Base-by-base conservation (phyloP, 2,888 invertebrate species). In the Amphimallon solstitiale region DNA sequence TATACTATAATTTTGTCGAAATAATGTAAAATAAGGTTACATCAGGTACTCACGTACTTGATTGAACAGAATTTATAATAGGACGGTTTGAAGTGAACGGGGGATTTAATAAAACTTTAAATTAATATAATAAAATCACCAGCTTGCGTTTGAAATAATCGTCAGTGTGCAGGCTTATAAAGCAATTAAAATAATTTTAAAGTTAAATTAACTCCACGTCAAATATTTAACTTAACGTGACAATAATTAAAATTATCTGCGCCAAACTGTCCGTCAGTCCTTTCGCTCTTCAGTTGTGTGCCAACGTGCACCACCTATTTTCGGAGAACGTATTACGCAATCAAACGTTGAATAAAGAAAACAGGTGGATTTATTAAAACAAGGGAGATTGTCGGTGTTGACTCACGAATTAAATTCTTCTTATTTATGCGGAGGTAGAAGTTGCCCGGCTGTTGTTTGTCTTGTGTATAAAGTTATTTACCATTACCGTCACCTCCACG, bases 331-430 rank as follows among this genome's bases (percentile, higher is more conserved):
- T 38, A 40, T 37, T 62, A 23, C 40, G 14, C 38, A 37, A 49
- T 62, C 35, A 62, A 48, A 38, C 49, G 45, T 38, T 49, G 29
- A 62, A 62, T 62, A 62, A 51, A 21, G 62, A 62, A 49, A 62
- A 62, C 62, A 62, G 62, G 49, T 62, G 62, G 17, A 62, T 38
- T 38, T 48, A 62, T 62, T 62, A 62, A 48, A 56, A 56, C 40
- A 21, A 38, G 21, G 29, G 29, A n/a, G 17, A 23, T 56, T 56
- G 56, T 56, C 40, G 23, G 40, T 21, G 40, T 40, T 23, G 40
- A 40, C 56, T 40, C 19, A 23, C 40, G 40, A 56, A 40, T 56
- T 56, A 56, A 56, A 56, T 56, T 56, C 38, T 40, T 56, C 38
- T 56, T 56, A 56, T 56, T 56, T 56, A 56, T 56, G 40, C 56